Evolutionary conservation across 2,113 vertebrate species (phyloP).

Genomic region (Cynocephalus volans): DNA sequence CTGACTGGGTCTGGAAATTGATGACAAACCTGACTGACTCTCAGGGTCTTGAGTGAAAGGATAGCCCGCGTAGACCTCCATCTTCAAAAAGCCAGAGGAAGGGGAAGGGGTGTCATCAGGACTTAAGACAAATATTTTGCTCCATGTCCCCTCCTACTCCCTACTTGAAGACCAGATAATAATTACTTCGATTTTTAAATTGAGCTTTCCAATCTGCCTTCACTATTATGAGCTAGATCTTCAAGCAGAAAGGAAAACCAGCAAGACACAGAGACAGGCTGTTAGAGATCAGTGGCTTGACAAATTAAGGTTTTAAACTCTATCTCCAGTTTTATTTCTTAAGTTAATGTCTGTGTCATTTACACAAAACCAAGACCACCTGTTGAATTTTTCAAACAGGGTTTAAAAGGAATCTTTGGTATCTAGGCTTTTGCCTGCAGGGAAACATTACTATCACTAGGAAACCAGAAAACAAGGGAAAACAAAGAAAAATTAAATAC

Average conservation of each 20-base stretch:
- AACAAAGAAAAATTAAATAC: neutral
- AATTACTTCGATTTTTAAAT: constrained; percentile 29
- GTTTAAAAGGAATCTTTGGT: constrained; percentile 37
- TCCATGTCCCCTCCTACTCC: neutral
- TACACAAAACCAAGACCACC: constrained; percentile 64
- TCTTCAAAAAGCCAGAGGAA: neutral
- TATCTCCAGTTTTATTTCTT: constrained; percentile 65
- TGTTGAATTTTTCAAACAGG: constrained; percentile 65
- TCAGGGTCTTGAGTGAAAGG: neutral
- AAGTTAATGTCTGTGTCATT: constrained; percentile 62
- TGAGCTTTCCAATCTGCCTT: constrained; percentile 57
- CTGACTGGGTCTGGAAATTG: constrained; percentile 1
- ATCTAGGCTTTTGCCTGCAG: constrained; percentile 27
- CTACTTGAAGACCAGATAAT: constrained; percentile 6
- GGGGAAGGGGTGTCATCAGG: neutral
- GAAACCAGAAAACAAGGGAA: constrained; percentile 53
- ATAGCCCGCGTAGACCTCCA: neutral
- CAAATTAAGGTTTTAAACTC: constrained; percentile 60
- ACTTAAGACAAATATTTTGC: neutral
- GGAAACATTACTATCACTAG: constrained; percentile 52
- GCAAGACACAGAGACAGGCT: constrained; percentile 19
- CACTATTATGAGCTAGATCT: constrained; percentile 20
- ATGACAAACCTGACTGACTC: constrained; percentile 49
- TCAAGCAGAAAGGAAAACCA: constrained; percentile 56
- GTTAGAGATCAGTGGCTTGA: constrained; percentile 59